Percentiles rank a stretch among this genome's conserved stretches.
phyloP scores from a whole-genome alignment of 2,797 vertebrate species.

The Alca torda region DNA sequence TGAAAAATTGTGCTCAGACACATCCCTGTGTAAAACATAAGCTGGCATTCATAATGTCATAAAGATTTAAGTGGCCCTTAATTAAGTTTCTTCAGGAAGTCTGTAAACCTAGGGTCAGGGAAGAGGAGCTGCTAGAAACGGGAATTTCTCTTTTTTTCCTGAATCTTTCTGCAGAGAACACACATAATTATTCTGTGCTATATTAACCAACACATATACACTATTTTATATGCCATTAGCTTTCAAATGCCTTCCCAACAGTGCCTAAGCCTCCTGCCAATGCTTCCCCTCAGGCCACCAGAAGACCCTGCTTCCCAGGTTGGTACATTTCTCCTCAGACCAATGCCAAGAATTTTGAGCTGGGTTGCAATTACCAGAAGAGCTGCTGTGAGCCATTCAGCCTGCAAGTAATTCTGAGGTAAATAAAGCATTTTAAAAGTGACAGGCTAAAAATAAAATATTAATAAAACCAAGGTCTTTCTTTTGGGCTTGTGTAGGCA shows the following conservation, averaged over 20 bases:
- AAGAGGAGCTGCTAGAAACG: not conserved
- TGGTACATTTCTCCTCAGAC: not conserved
- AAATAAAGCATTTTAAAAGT: conserved; percentile 2
- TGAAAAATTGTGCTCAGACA: not conserved
- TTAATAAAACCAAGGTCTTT: not conserved
- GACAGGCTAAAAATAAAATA: not conserved
- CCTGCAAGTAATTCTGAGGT: conserved; percentile 38
- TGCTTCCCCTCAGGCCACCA: not conserved
- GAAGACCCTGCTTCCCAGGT: not conserved
- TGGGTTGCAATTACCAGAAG: not conserved
- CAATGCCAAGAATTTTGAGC: not conserved
- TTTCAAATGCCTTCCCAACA: not conserved
- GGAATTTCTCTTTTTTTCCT: not conserved
- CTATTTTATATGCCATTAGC: not conserved
- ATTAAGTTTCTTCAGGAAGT: conserved; percentile 26
- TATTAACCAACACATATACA: not conserved
- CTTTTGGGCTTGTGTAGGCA: not conserved
- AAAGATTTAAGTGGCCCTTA: not conserved
- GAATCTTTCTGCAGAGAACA: not conserved
- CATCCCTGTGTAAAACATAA: not conserved
- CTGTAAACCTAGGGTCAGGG: not conserved
- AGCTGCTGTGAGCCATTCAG: not conserved
- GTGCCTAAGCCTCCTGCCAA: not conserved
- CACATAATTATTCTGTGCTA: not conserved
- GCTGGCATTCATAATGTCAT: not conserved